phyloP scores from a whole-genome alignment of 2,888 invertebrate species.

The Trissolcus japonicus region DNA sequence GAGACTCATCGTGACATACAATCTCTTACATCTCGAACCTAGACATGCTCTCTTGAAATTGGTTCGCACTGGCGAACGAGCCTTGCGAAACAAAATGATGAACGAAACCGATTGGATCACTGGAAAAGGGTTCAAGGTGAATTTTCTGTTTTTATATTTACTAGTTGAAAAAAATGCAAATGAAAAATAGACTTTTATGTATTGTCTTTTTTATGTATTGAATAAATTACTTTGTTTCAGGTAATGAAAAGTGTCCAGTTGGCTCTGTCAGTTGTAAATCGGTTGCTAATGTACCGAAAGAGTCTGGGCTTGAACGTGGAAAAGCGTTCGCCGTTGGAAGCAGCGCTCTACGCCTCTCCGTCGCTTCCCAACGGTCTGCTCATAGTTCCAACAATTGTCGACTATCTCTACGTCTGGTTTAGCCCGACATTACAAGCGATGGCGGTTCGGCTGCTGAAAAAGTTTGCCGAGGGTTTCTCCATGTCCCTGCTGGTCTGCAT shows the following conservation, averaged over 20 bases:
- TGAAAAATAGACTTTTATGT: neutral
- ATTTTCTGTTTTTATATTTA: neutral
- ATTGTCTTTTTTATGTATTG: neutral
- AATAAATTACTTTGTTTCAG: conserved; percentile 16
- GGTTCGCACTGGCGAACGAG: conserved; percentile 71
- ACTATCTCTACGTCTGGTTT: conserved; percentile 79
- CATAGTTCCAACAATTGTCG: conserved; percentile 78
- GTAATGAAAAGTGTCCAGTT: conserved; percentile 73
- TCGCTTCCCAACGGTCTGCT: conserved; percentile 73
- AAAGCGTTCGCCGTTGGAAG: conserved; percentile 72
- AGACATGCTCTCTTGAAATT: conserved; percentile 73
- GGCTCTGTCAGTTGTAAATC: conserved; percentile 73
- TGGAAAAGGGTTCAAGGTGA: conserved; percentile 72
- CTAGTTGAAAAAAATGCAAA: too few species aligned
- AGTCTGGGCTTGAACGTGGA: conserved; percentile 67
- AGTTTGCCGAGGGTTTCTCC: conserved; percentile 79
- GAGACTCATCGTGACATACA: conserved; percentile 72
- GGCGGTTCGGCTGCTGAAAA: conserved; percentile 78
- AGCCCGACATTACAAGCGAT: conserved; percentile 79
- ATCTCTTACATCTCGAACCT: conserved; percentile 72
- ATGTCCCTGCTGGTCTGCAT: conserved; percentile 80
- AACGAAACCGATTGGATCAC: conserved; percentile 74
- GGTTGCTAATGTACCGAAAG: conserved; percentile 73
- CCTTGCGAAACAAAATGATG: conserved; percentile 72
- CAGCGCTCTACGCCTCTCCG: conserved; percentile 74